Evolutionary conservation across 2,797 vertebrate species (phyloP).

Genomic region (Platyrinchus mystaceus): DNA sequence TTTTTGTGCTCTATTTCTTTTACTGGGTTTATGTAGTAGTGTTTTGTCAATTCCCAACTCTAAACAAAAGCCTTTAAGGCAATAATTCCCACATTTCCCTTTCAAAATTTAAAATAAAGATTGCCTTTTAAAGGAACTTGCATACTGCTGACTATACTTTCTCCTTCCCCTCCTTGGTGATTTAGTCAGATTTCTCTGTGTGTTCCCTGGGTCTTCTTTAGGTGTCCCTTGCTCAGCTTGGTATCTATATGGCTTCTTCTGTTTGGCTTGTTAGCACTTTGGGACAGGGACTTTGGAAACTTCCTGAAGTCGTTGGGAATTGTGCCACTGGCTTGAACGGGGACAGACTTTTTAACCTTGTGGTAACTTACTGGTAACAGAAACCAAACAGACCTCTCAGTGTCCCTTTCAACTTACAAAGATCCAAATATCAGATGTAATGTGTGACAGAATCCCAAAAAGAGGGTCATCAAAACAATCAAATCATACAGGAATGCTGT

Average conservation of each 20-base stretch:
- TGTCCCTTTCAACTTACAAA: conserved; percentile 49
- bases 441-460: conserved; percentile 56
- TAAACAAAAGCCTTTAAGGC: not conserved
- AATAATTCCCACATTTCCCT: not conserved
- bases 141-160: not conserved
- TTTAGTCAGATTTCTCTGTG: not conserved
- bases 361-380: conserved; percentile 19
- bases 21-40: not conserved
- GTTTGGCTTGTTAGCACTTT: not conserved
- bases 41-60: not conserved
- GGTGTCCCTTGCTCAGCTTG: not conserved
- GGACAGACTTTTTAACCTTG: conserved; percentile 18
- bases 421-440: conserved; percentile 55
- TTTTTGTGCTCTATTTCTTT: not conserved
- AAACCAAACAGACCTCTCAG: conserved; percentile 33
- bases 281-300: not conserved
- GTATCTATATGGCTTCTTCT: not conserved
- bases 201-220: not conserved
- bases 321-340: not conserved
- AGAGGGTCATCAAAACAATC: conserved; percentile 60
- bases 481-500: conserved; percentile 56
- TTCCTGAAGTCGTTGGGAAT: conserved; percentile 12
- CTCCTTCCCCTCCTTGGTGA: not conserved
- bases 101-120: not conserved
- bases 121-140: not conserved